phyloP scores from a whole-genome alignment of 2,888 invertebrate genomes.

The Doris montereyensis region DNA sequence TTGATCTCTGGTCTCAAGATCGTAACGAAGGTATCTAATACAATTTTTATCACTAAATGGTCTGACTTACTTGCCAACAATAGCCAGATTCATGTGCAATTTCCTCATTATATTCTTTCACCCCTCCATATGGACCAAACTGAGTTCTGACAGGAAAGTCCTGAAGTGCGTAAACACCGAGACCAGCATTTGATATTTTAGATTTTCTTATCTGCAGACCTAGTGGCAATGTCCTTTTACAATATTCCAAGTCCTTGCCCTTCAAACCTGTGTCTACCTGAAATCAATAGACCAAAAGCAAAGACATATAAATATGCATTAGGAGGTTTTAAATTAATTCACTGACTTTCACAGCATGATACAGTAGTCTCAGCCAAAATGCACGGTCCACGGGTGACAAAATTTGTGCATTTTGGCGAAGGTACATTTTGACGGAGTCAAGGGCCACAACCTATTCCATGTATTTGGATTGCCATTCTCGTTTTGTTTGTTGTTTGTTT shows the following conservation, averaged over 20 bases:
- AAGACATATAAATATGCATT: not conserved
- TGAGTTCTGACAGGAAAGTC: conserved; percentile 56
- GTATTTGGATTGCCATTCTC: no score
- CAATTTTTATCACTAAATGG: no score
- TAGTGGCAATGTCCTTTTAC: conserved; percentile 55
- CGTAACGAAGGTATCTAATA: no score
- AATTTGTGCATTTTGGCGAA: no score
- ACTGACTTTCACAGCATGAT: no score
- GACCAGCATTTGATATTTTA: conserved; percentile 63
- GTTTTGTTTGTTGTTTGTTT: no score
- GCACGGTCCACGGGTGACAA: no score
- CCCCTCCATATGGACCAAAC: conserved; percentile 72
- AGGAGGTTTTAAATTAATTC: no score
- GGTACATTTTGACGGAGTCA: no score
- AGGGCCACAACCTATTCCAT: no score
- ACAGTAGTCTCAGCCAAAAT: no score
- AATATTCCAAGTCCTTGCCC: conserved; percentile 37
- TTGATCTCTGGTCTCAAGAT: no score
- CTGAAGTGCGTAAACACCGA: conserved; percentile 64
- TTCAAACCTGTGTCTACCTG: conserved; percentile 7
- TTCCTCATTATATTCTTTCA: conserved; percentile 49
- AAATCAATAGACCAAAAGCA: not conserved
- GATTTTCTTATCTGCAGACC: conserved; percentile 62
- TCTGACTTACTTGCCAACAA: conserved; percentile 67
- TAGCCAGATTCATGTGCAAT: conserved; percentile 67